Conservation (phyloP, 2,888 invertebrate species). For the Pantelozetes paolii region DNA sequence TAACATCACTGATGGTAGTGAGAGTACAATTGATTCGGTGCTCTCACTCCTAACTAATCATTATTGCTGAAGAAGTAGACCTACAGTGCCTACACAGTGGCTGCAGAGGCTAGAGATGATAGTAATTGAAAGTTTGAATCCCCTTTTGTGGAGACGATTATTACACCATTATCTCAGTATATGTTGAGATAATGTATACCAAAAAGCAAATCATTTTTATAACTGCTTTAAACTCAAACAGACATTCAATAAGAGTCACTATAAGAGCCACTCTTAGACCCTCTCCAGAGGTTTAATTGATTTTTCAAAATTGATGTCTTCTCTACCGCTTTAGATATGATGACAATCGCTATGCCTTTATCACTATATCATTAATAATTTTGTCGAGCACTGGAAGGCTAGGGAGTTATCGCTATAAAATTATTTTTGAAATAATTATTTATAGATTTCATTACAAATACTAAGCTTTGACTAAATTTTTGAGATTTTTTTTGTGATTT, state of each 20-base stretch:
- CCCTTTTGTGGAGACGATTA: background rate
- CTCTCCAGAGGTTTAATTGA: background rate
- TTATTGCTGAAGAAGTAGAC: background rate
- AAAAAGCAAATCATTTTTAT: slow-evolving; percentile 10
- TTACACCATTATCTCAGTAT: background rate
- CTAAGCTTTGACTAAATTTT: too few species aligned
- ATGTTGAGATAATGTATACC: background rate
- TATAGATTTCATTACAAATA: too few species aligned
- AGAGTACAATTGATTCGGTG: too few species aligned
- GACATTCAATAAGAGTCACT: background rate
- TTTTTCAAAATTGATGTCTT: slow-evolving; percentile 8
- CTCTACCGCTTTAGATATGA: background rate
- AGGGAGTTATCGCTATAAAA: too few species aligned
- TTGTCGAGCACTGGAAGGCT: too few species aligned
- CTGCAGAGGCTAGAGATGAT: too few species aligned
- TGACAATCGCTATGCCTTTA: background rate
- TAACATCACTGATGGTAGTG: too few species aligned
- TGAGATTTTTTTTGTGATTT: too few species aligned
- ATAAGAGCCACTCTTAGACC: background rate
- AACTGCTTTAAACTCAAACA: background rate
- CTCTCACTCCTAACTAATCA: slow-evolving; percentile 4
- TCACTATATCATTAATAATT: background rate
- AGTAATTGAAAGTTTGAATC: slow-evolving; percentile 5
- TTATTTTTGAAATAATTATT: too few species aligned
- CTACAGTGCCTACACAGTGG: too few species aligned